A percentile compares a stretch with the other conserved stretches of the same genome.
Conservation (phyloP, 2,888 invertebrate species). For the Blastobasis adustella region DNA sequence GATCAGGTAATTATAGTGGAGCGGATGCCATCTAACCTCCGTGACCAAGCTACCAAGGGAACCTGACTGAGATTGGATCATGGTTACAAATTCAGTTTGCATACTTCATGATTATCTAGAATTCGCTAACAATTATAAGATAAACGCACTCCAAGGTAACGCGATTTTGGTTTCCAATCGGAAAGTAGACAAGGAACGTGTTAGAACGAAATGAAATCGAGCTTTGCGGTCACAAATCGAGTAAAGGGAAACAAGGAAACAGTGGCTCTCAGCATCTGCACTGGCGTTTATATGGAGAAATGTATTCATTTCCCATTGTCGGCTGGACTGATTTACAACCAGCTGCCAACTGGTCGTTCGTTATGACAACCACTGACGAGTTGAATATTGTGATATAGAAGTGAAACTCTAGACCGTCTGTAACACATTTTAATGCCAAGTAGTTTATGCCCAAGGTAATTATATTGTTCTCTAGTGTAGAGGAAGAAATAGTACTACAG, state of each 20-base stretch:
- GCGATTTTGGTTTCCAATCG: no score
- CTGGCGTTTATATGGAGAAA: not conserved
- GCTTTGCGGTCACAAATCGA: not conserved
- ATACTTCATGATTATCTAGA: no score
- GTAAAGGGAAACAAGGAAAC: not conserved
- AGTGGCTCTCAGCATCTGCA: not conserved
- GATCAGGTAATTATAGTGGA: no score
- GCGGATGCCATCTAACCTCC: no score
- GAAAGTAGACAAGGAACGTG: not conserved
- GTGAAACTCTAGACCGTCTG: not conserved
- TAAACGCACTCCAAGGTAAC: no score
- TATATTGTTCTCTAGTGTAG: not conserved
- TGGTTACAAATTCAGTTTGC: no score
- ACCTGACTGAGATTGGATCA: no score
- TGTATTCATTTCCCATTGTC: slow-evolving; percentile 7
- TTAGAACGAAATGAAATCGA: not conserved
- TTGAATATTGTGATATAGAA: no score
- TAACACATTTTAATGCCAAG: not conserved
- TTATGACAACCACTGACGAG: not conserved
- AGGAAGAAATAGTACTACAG: not conserved
- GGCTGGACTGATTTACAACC: slow-evolving; percentile 1
- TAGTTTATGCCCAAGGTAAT: not conserved
- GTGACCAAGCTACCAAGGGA: no score
- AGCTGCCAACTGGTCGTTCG: not conserved
- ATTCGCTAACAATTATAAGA: no score